These are phyloP conservation scores for Sesia apiformis DNA, from an alignment of 2,888 invertebrate genomes.

Conservation along the genomic window DNA sequence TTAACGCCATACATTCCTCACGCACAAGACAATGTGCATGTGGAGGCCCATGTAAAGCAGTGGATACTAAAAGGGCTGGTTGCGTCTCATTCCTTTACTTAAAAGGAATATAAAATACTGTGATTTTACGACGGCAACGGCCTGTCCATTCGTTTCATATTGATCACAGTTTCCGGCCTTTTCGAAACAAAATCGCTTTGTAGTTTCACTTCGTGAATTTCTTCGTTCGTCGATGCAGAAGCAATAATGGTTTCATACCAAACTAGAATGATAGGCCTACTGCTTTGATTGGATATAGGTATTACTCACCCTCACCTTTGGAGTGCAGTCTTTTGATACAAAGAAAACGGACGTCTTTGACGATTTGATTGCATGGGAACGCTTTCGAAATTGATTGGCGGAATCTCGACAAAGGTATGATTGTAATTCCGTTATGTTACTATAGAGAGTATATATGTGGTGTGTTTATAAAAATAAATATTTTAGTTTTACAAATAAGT, in stretches of 20 bases:
- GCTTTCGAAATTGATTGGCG: not conserved
- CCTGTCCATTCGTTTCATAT: not conserved
- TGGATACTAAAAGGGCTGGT: too few species aligned
- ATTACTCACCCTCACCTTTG: not conserved
- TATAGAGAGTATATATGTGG: too few species aligned
- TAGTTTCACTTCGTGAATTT: conserved; percentile 40
- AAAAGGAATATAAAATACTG: too few species aligned
- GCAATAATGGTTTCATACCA: conserved; percentile 37
- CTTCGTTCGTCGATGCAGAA: conserved; percentile 45
- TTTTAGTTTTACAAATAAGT: too few species aligned
- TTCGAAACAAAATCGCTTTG: conserved; percentile 8
- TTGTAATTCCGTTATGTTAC: too few species aligned
- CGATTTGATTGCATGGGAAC: not conserved
- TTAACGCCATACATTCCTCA: too few species aligned
- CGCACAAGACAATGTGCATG: too few species aligned
- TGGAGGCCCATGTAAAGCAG: too few species aligned
- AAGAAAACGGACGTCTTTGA: not conserved
- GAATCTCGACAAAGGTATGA: not conserved
- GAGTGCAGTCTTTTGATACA: not conserved
- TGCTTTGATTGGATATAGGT: not conserved
- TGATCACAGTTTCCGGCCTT: not conserved
- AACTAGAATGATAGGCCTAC: conserved; percentile 1
- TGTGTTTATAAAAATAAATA: too few species aligned
- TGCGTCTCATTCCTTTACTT: too few species aligned
- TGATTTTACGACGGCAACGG: too few species aligned